phyloP scores from a whole-genome alignment of 2,888 invertebrate genomes.

The Agrotis clavis region DNA sequence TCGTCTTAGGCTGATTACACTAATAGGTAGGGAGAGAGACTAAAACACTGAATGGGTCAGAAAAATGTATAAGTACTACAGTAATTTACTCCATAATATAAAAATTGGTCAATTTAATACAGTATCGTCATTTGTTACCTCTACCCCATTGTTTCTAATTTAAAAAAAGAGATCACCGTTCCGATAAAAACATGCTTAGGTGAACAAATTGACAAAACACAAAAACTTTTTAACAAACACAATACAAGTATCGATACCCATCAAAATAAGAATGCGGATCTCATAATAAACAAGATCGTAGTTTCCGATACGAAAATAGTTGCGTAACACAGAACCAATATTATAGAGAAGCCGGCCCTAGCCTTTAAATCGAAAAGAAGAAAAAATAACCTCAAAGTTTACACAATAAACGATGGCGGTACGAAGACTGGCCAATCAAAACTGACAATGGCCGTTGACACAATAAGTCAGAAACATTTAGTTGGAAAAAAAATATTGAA shows the following conservation, averaged over 20 bases:
- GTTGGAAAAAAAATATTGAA: conserved; percentile 72
- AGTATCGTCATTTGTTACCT: not conserved
- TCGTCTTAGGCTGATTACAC: too few relatives aligned
- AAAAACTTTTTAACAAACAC: conserved; percentile 61
- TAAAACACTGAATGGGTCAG: too few relatives aligned
- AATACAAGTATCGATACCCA: conserved; percentile 62
- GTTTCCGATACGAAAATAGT: conserved; percentile 71
- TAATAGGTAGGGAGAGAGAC: too few relatives aligned
- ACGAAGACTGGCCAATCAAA: conserved; percentile 79
- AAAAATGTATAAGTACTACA: not conserved
- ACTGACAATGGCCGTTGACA: conserved; percentile 80
- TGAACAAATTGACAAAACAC: conserved; percentile 60
- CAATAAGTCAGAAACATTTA: conserved; percentile 74
- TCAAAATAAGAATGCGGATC: conserved; percentile 71
- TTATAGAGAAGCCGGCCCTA: conserved; percentile 66
- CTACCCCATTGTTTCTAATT: conserved; percentile 1
- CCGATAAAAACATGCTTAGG: conserved; percentile 41
- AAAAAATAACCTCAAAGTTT: conserved; percentile 69
- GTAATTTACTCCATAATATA: not conserved
- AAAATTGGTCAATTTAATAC: conserved; percentile 6
- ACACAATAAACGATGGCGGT: conserved; percentile 74
- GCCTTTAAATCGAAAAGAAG: conserved; percentile 65
- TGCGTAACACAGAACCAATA: conserved; percentile 71
- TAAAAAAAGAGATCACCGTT: conserved; percentile 37
- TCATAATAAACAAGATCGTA: conserved; percentile 72